A percentile compares a stretch with the other conserved stretches of the same genome.
Evolutionary conservation across 2,888 invertebrate species (phyloP).

Genomic region (Sinhomidia bicolor): DNA sequence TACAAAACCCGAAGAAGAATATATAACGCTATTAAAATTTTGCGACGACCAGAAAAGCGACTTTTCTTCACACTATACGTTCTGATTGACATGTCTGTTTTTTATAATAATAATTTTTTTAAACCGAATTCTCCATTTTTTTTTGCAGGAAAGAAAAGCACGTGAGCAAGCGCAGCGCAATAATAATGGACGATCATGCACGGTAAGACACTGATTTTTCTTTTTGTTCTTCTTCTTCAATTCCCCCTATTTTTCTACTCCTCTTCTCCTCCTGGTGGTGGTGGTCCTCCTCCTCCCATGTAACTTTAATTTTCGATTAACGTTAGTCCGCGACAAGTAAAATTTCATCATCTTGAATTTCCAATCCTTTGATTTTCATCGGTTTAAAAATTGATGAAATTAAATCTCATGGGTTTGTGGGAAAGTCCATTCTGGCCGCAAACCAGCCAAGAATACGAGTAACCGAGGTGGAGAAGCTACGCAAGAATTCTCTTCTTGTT

Average conservation of each 20-base stretch:
- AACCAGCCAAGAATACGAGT: conserved; percentile 24
- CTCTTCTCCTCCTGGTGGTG: too few species aligned
- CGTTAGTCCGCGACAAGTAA: conserved; percentile 21
- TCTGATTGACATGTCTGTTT: neutral
- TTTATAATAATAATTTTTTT: too few species aligned
- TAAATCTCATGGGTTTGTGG: conserved; percentile 72
- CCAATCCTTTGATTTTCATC: conserved; percentile 72
- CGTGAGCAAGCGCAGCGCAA: conserved; percentile 38
- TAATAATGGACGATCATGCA: neutral
- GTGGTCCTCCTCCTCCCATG: neutral
- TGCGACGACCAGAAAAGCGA: too few species aligned
- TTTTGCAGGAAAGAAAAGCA: conserved; percentile 59
- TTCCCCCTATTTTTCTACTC: too few species aligned
- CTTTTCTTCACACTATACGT: too few species aligned
- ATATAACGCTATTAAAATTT: too few species aligned
- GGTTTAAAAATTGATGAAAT: conserved; percentile 74
- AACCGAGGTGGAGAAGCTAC: neutral
- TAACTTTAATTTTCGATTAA: conserved; percentile 21
- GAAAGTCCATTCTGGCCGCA: conserved; percentile 46
- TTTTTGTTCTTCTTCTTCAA: too few species aligned
- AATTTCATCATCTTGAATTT: conserved; percentile 70
- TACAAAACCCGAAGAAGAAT: neutral
- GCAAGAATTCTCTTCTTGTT: neutral
- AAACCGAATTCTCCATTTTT: too few species aligned
- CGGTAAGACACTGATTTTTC: too few species aligned